These are phyloP conservation scores for Torymus aiolomorphi DNA, from an alignment of 2,888 invertebrate species.

Conservation along the genomic window DNA sequence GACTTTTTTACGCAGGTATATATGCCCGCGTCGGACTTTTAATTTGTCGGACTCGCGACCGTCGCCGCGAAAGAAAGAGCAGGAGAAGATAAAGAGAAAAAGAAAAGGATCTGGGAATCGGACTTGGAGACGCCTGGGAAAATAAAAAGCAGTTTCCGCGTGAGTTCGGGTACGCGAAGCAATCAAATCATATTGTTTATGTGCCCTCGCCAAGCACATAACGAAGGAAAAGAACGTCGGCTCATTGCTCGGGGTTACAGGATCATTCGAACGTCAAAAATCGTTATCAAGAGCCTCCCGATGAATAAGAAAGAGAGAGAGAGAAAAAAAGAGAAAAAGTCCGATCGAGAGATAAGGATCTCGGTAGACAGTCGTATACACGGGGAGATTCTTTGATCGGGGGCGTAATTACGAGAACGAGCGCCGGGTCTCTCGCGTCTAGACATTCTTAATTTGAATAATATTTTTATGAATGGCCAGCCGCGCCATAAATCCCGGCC, in stretches of 20 bases:
- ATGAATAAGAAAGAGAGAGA: not conserved
- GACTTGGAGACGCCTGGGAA: constrained; percentile 37
- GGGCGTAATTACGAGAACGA: constrained; percentile 53
- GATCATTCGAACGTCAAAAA: constrained; percentile 33
- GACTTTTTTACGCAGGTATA: constrained; percentile 22
- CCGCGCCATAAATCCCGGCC: constrained; percentile 50
- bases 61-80: constrained; percentile 1
- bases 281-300: constrained; percentile 36
- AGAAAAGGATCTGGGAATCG: not conserved
- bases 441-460: constrained; percentile 75
- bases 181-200: constrained; percentile 51
- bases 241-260: constrained; percentile 20
- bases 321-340: too few species aligned
- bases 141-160: constrained; percentile 35
- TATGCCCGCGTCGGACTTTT: constrained; percentile 20
- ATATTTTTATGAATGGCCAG: constrained; percentile 75
- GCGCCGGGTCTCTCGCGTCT: constrained; percentile 61
- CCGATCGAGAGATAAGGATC: constrained; percentile 40
- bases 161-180: not conserved
- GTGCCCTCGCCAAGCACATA: constrained; percentile 10
- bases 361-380: not conserved
- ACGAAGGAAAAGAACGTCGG: not conserved
- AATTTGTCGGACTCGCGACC: constrained; percentile 45
- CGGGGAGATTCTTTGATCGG: constrained; percentile 40
- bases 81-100: too few species aligned